These are phyloP conservation scores for Hypocryptadius cinnamomeus DNA, from an alignment of 2,113 vertebrate species.

Conservation along the genomic window DNA sequence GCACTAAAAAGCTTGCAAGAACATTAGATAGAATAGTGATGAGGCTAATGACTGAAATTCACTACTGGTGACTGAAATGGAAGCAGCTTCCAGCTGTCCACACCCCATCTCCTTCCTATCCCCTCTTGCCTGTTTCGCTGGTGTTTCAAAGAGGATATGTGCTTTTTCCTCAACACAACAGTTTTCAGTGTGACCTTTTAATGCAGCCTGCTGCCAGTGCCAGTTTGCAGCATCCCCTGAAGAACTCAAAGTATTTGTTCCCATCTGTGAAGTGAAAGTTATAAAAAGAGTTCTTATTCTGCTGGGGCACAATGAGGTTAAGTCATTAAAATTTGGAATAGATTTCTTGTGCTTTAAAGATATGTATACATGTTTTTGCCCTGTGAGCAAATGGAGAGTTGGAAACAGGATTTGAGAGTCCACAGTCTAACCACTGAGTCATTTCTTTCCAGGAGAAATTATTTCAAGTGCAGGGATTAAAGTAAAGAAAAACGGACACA, in stretches of 20 bases:
- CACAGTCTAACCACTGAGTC: background rate
- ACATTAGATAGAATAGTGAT: background rate
- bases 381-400: background rate
- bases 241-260: background rate
- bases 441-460: background rate
- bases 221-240: background rate
- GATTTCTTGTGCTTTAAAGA: background rate
- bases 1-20: background rate
- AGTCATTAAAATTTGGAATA: background rate
- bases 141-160: background rate
- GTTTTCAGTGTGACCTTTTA: background rate
- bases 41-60: background rate
- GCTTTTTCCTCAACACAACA: background rate
- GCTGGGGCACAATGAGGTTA: background rate
- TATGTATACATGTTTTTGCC: background rate
- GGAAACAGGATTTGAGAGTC: background rate
- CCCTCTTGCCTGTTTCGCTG: background rate
- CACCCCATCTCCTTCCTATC: background rate
- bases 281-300: background rate
- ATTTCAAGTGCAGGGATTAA: background rate
- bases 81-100: background rate
- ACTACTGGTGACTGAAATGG: background rate
- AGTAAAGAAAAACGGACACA: background rate
- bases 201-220: background rate
- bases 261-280: background rate